Conservation (phyloP, 2,797 vertebrate species). For the Arrhamphus sclerolepis region DNA sequence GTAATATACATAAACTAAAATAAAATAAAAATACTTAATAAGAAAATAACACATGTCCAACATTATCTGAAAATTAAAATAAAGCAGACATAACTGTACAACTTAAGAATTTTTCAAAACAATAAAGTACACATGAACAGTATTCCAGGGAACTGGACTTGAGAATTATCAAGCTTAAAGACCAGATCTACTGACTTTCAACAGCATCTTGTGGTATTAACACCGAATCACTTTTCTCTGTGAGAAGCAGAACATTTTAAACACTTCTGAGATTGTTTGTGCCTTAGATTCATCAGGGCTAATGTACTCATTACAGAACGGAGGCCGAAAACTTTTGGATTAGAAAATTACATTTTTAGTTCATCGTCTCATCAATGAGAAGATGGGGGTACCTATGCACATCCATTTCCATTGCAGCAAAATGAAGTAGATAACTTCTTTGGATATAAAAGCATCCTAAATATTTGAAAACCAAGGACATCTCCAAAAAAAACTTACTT, state of each 20-base stretch:
- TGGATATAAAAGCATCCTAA: constrained; percentile 80
- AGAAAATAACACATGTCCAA: constrained; percentile 87
- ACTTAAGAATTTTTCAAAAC: constrained; percentile 77
- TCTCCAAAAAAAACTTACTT: constrained; percentile 76
- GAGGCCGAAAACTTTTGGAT: constrained; percentile 75
- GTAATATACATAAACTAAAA: constrained; percentile 89
- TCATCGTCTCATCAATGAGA: constrained; percentile 58
- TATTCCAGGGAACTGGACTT: constrained; percentile 75
- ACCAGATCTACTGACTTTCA: constrained; percentile 72
- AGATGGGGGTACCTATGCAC: constrained; percentile 62
- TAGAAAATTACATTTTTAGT: constrained; percentile 63
- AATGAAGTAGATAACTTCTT: constrained; percentile 79
- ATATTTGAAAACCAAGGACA: constrained; percentile 74
- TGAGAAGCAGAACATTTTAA: constrained; percentile 74
- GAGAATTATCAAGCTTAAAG: constrained; percentile 76
- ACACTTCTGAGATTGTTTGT: constrained; percentile 75
- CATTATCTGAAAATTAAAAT: constrained; percentile 82
- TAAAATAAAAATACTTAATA: constrained; percentile 87
- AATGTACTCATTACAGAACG: constrained; percentile 72
- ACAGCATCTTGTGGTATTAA: constrained; percentile 77
- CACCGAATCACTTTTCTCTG: constrained; percentile 75
- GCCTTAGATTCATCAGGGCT: constrained; percentile 64
- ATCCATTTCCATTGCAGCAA: constrained; percentile 75
- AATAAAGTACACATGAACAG: constrained; percentile 72
- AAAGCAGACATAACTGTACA: constrained; percentile 86